Percentiles rank a stretch among this genome's conserved stretches.
phyloP scores from a whole-genome alignment of 1,140 invertebrate genomes.

The Homalodisca vitripennis region DNA sequence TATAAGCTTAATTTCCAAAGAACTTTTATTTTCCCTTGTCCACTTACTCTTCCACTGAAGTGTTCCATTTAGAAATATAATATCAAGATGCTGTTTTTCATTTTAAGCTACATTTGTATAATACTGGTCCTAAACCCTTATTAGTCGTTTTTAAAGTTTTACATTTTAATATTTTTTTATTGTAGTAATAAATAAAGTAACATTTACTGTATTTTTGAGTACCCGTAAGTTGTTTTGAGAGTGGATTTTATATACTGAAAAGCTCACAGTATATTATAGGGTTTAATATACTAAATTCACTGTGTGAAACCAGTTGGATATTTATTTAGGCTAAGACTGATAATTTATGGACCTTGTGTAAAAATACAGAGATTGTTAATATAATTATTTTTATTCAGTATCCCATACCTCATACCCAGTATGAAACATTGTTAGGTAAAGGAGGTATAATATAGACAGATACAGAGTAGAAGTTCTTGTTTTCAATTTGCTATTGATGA shows the following conservation, averaged over 20 bases:
- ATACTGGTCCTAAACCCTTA: not conserved
- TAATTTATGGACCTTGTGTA: constrained; percentile 15
- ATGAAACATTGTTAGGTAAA: no score
- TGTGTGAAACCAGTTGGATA: constrained; percentile 16
- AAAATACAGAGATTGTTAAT: constrained; percentile 18
- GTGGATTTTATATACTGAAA: constrained; percentile 3
- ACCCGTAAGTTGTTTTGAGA: not conserved
- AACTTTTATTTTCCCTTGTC: not conserved
- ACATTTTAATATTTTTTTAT: not conserved
- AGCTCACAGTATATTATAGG: constrained; percentile 12
- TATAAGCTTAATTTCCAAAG: no score
- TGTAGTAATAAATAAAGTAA: not conserved
- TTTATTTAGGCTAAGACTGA: constrained; percentile 16
- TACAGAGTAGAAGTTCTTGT: no score
- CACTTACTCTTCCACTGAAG: not conserved
- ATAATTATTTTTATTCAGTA: no score
- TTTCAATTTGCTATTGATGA: no score
- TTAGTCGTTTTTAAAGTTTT: not conserved
- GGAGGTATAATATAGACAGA: no score
- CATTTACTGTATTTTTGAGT: not conserved
- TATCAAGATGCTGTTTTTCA: not conserved
- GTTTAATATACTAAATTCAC: not conserved
- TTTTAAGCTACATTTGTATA: not conserved
- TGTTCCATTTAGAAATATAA: not conserved
- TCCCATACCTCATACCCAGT: no score